Base-by-base conservation (phyloP, 2,797 vertebrate species). In the Sebastes hopkinsi region DNA sequence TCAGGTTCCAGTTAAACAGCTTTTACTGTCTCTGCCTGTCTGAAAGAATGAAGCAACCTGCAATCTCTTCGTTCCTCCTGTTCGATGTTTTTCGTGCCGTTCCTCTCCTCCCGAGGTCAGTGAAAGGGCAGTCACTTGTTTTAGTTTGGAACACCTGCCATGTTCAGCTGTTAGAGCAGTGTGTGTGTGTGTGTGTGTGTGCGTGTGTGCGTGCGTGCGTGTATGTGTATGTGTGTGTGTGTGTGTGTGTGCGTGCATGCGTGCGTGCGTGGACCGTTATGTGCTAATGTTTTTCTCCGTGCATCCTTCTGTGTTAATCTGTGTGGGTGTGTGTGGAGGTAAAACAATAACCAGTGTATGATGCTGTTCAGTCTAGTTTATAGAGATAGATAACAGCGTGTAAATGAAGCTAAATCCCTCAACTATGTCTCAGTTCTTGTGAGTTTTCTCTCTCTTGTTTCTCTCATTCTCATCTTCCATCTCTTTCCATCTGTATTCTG, bases 21-120 rank as follows among this genome's bases (percentile, higher is more conserved):
- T 89, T 88, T 91, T 80, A 80, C 87, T 88, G 87, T 87, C 81
- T 86, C 82, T 42, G 70, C 58, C 71, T 87, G 84, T 91, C 87
- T 32, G 61, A 42, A 9, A 77, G 70, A 36, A 86, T 56, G 74
- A 86, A 86, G 38, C 70, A 75, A 64, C 56, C 59, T 18, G 25
- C 34, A 65, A 29, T 68, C 50, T 64, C 62, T 9, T 75, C 14
- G 69, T 38, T 64, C 66, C 72, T 68, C 66, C n/a, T 72, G 70
- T 70, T 62, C 29, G 67, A 1, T 30, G 10, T 32, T 27, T 77
- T 46, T 55, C 10, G 16, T n/a, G 5, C 18, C 38, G 32, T 23
- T 55, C 7, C 9, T 71, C 61, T 78, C 6, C 13, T 65, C 18
- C 46, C 5, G 65, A 85, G 90, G 90, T 91, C 84, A 83, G 69